These are phyloP conservation scores for Rapana venosa DNA, from an alignment of 2,888 invertebrate species.

Conservation along the genomic window DNA sequence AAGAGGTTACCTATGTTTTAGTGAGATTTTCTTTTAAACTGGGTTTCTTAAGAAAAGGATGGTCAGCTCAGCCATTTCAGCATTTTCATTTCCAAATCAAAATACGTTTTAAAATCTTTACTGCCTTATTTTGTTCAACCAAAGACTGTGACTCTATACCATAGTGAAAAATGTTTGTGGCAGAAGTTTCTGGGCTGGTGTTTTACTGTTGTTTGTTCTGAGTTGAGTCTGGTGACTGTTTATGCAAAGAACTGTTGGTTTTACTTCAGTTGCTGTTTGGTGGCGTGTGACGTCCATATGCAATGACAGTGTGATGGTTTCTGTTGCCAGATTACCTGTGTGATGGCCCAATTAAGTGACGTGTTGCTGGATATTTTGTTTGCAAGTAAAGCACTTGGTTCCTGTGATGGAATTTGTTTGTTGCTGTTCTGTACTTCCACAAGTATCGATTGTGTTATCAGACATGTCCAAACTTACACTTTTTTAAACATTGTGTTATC, in stretches of 20 bases:
- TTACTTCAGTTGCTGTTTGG: conserved; percentile 10
- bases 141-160: neutral
- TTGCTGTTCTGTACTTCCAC: neutral
- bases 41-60: too few relatives aligned
- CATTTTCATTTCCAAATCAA: conserved; percentile 7
- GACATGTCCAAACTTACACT: neutral
- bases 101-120: neutral
- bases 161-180: too few relatives aligned
- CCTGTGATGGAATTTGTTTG: conserved; percentile 20
- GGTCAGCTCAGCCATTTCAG: neutral
- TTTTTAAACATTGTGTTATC: neutral
- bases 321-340: neutral
- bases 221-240: conserved; percentile 21
- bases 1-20: too few relatives aligned
- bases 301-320: conserved; percentile 10
- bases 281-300: neutral
- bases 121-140: conserved; percentile 17
- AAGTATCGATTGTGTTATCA: neutral
- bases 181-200: too few relatives aligned
- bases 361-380: conserved; percentile 18
- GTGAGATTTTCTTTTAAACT: too few relatives aligned
- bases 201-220: conserved; percentile 17
- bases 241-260: neutral
- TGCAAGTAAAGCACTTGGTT: neutral
- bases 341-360: neutral